Evolutionary conservation across 2,888 invertebrate species (phyloP), one percentile per base, ranked within the genome.

Genomic region (Labia minor): DNA sequence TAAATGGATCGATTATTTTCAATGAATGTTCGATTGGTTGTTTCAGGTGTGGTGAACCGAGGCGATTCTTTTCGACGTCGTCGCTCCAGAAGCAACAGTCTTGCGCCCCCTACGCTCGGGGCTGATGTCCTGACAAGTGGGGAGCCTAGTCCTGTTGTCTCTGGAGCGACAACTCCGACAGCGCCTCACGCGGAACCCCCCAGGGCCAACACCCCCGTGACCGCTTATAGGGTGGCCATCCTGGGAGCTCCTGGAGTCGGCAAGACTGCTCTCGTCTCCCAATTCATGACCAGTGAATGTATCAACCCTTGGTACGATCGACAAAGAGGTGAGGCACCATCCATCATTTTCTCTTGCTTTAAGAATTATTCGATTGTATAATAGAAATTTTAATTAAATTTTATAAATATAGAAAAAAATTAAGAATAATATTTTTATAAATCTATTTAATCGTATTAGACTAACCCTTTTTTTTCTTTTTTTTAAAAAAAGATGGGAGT

Each of bases 201-300:
- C 6, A 68, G 67, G 21, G 70, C 61, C 63, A 67, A 65, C 4
- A 69, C 72, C 21, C 70, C 70, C 14, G 75, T 81, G 19, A 72
- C 77, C 63, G 79, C 80, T 67, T 86, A 85, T 77, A 80, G 79
- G 10, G 92, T 94, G 10, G 88, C 88, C 61, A 86, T 92, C 81
- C 78, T 91, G 1, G 92, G 92, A 1, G 86, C 89, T 0, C 84
- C 86, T 3, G 90, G 90, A 0, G 91, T 91, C 49, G 93, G 92
- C 65, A 93, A 94, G 78, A 88, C 90, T 0, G 89, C 92, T 0
- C 83, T 93, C 8, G 85, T 92, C 76, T 88, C 88, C 74, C 93
- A 93, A 79, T 92, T 95, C 75, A 91, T 91, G 83, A 94, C 95
- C 68, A 93, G 92, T 72, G 95, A 95, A 76, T 92, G 92, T 77